Evolutionary conservation across 2,888 invertebrate species (phyloP).

Genomic region (Teleogryllus oceanicus): DNA sequence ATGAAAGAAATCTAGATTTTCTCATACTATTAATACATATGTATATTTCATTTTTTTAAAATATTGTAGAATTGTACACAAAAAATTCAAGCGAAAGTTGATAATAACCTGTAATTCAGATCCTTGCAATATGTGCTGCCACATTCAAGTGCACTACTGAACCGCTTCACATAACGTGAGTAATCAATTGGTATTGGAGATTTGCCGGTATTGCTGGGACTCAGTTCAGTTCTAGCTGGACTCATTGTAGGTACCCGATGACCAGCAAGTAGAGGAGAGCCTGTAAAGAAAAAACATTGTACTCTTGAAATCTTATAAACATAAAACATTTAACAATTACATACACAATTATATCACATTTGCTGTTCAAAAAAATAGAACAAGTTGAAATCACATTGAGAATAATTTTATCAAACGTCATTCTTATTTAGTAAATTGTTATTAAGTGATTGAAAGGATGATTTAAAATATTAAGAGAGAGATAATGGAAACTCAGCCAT

Average conservation of each 20-base stretch:
- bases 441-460: no score
- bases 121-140: constrained; percentile 83
- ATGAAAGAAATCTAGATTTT: background rate
- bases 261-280: constrained; percentile 20
- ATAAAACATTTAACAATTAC: no score
- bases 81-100: background rate
- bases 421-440: no score
- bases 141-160: constrained; percentile 76
- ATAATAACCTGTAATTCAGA: constrained; percentile 65
- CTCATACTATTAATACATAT: background rate
- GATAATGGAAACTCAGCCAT: no score
- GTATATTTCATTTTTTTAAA: background rate
- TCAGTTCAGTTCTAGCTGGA: constrained; percentile 24
- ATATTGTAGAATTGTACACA: background rate
- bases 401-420: no score
- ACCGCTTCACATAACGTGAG: constrained; percentile 84
- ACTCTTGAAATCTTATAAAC: no score
- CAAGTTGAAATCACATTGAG: no score
- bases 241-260: constrained; percentile 33
- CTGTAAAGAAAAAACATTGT: background rate
- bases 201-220: constrained; percentile 39
- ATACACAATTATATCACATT: no score
- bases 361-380: no score
- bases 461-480: no score
- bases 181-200: constrained; percentile 67